Evolutionary conservation across 1,140 invertebrate species (phyloP).

Genomic region (Whitmania pigra): DNA sequence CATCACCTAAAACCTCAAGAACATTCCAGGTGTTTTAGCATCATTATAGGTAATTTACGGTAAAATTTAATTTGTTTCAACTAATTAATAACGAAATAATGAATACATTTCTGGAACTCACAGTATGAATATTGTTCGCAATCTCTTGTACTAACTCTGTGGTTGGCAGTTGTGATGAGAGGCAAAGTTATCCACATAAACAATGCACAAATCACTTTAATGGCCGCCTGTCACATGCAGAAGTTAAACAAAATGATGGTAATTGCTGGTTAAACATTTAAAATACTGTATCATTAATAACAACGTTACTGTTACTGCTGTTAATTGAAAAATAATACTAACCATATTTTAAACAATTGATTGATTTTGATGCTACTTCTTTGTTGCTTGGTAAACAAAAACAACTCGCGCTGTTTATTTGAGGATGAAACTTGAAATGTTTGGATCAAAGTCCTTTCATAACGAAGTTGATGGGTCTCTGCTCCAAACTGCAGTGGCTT

Average conservation of each 20-base stretch:
- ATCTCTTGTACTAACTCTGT: too few species aligned
- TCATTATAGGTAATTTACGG: not conserved
- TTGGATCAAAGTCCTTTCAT: conserved; percentile 8
- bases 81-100: not conserved
- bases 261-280: too few species aligned
- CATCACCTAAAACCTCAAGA: not conserved
- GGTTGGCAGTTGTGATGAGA: too few species aligned
- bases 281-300: too few species aligned
- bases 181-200: too few species aligned
- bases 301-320: too few species aligned
- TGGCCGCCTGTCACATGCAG: too few species aligned
- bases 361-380: not conserved
- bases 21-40: not conserved
- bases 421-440: not conserved
- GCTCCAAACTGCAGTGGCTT: not conserved
- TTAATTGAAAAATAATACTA: not conserved
- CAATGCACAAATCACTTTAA: too few species aligned
- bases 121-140: too few species aligned
- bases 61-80: not conserved
- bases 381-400: not conserved
- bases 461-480: not conserved
- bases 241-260: too few species aligned
- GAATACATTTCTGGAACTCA: too few species aligned
- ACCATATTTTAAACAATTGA: too few species aligned
- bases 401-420: conserved; percentile 4